These are phyloP conservation scores for Azorinus chamasolen DNA, from an alignment of 2,888 invertebrate species.

Conservation along the genomic window DNA sequence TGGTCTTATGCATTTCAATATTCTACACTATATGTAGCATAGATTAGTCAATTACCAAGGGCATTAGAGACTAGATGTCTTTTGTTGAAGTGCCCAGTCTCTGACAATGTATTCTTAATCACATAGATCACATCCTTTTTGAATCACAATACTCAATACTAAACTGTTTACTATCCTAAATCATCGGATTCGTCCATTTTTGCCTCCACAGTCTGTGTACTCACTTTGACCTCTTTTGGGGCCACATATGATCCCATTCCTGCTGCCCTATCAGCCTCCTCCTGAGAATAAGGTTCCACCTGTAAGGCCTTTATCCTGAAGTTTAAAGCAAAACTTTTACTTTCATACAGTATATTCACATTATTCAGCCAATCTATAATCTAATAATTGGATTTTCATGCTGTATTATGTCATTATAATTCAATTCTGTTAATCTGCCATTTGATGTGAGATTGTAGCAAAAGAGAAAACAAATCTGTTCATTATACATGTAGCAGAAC, in stretches of 20 bases:
- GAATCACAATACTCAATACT: too few species aligned
- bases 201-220: slow-evolving; percentile 68
- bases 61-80: too few species aligned
- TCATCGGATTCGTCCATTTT: slow-evolving; percentile 66
- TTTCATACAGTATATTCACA: too few species aligned
- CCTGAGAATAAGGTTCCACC: slow-evolving; percentile 92
- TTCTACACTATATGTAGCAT: too few species aligned
- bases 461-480: too few species aligned
- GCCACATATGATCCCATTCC: slow-evolving; percentile 92
- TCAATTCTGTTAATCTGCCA: background rate
- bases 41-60: too few species aligned
- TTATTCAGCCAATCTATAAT: background rate
- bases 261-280: slow-evolving; percentile 96
- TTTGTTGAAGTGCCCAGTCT: too few species aligned
- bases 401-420: too few species aligned
- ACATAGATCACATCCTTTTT: too few species aligned
- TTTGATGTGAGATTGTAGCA: background rate
- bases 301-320: slow-evolving; percentile 84
- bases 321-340: slow-evolving; percentile 21
- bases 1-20: too few species aligned
- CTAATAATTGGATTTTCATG: background rate
- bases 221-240: slow-evolving; percentile 86
- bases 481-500: too few species aligned
- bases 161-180: background rate
- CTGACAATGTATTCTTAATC: too few species aligned